Conservation (phyloP, 2,797 vertebrate genomes). For the Acipenser transmontanus region DNA sequence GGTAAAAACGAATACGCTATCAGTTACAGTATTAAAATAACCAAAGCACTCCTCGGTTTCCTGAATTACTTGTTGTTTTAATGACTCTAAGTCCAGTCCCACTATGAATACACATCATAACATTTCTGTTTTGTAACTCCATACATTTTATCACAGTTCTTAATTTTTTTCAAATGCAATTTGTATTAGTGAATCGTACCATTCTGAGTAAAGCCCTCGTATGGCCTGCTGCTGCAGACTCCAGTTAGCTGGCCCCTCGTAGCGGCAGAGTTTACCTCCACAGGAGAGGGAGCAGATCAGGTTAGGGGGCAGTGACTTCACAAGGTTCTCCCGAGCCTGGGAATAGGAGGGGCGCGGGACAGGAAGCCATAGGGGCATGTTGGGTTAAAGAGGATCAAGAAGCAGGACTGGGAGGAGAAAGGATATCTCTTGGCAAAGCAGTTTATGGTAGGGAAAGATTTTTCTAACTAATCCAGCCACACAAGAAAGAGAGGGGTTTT, state of each 20-base stretch:
- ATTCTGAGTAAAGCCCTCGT: conserved; percentile 68
- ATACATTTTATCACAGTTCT: neutral
- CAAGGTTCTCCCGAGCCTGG: conserved; percentile 67
- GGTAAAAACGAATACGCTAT: neutral
- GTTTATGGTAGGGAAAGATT: too few species aligned
- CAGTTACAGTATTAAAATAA: neutral
- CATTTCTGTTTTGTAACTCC: neutral
- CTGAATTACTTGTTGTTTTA: neutral
- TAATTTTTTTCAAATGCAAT: neutral
- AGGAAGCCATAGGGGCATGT: conserved; percentile 42
- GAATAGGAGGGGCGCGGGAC: conserved; percentile 66
- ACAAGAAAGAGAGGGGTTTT: too few species aligned
- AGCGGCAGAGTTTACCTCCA: conserved; percentile 67
- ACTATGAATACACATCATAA: neutral
- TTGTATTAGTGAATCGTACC: conserved; percentile 44
- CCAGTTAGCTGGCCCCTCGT: conserved; percentile 69
- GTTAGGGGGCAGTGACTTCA: conserved; percentile 62
- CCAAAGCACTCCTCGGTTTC: neutral
- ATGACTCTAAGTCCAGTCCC: neutral
- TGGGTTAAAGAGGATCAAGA: neutral
- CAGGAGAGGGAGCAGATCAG: conserved; percentile 70
- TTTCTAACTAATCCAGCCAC: too few species aligned
- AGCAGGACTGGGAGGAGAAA: neutral
- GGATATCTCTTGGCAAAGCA: neutral
- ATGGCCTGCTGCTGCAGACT: conserved; percentile 63